Conservation (phyloP, 92 coral and sea anemone genomes). For the Porites divaricata region DNA sequence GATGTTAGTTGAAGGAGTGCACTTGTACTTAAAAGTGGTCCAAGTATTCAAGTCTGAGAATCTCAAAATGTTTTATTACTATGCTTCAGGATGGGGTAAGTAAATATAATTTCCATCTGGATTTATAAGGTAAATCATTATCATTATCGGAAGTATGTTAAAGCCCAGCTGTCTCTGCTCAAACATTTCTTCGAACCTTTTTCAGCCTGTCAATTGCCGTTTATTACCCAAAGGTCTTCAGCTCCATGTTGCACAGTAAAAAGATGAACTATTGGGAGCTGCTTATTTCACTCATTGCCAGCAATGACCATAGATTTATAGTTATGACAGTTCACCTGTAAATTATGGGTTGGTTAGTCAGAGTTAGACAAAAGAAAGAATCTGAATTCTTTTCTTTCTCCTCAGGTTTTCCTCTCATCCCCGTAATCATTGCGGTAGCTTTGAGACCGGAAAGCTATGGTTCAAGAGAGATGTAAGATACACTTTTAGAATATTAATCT, state of each 20-base stretch:
- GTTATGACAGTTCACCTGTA: not conserved
- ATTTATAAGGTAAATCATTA: too few species aligned
- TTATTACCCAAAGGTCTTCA: not conserved
- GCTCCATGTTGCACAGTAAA: not conserved
- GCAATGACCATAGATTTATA: not conserved
- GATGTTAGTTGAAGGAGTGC: conserved; percentile 90
- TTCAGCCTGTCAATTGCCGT: too few species aligned
- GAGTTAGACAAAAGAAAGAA: too few species aligned
- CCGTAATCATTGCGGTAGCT: conserved; percentile 54
- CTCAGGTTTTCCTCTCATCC: conserved; percentile 59
- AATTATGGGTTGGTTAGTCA: too few species aligned
- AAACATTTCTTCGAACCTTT: too few species aligned
- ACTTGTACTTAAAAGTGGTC: conserved; percentile 89
- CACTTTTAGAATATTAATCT: not conserved
- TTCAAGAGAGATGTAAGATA: conserved; percentile 58
- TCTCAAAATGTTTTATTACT: conserved; percentile 69
- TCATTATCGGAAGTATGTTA: too few species aligned
- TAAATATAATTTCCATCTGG: not conserved
- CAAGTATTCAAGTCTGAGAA: conserved; percentile 83
- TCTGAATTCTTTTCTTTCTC: not conserved
- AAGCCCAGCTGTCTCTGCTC: too few species aligned
- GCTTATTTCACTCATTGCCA: too few species aligned
- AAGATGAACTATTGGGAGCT: too few species aligned
- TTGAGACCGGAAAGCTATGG: conserved; percentile 64
- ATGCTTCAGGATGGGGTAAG: conserved; percentile 92